A percentile compares a stretch with the other conserved stretches of the same genome.
These are phyloP conservation scores for Neodiprion lecontei DNA, from an alignment of 1,140 invertebrate genomes.

Conservation along the genomic window DNA sequence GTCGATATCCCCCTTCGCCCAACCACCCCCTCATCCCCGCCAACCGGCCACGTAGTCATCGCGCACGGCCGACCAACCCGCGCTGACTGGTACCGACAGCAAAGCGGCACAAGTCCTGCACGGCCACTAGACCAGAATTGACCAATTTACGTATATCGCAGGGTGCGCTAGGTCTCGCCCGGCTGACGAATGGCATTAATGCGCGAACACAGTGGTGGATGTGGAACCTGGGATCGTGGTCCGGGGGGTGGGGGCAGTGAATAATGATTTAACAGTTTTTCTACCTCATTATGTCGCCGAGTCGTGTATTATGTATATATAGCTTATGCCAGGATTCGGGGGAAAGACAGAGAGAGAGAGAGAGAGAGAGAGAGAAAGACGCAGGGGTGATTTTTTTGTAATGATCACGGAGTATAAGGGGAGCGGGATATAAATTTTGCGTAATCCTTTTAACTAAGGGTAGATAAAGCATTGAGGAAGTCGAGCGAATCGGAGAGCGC, in stretches of 20 bases:
- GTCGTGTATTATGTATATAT: too few relatives aligned
- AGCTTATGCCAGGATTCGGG: too few relatives aligned
- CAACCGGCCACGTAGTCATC: slow-evolving; percentile 26
- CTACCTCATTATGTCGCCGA: too few relatives aligned
- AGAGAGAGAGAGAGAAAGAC: neutral
- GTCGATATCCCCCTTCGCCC: slow-evolving; percentile 19
- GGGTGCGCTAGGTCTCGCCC: too few relatives aligned
- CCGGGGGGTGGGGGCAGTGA: slow-evolving; percentile 9
- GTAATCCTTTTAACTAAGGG: slow-evolving; percentile 5
- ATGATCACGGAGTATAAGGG: neutral
- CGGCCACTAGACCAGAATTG: neutral
- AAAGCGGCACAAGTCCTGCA: slow-evolving; percentile 5
- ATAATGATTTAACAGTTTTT: too few relatives aligned
- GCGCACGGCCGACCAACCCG: slow-evolving; percentile 11
- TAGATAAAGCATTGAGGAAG: slow-evolving; percentile 2
- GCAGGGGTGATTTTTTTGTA: neutral
- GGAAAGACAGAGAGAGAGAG: neutral
- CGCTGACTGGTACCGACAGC: slow-evolving; percentile 29
- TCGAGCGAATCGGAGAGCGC: neutral
- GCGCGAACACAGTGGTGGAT: too few relatives aligned
- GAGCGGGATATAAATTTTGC: neutral
- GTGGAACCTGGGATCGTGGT: neutral
- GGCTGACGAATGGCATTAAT: too few relatives aligned
- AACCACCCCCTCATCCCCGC: slow-evolving; percentile 11
- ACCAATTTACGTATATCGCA: neutral